These are phyloP conservation scores for Syngnathus floridae DNA, from an alignment of 2,113 vertebrate species.

Conservation along the genomic window DNA sequence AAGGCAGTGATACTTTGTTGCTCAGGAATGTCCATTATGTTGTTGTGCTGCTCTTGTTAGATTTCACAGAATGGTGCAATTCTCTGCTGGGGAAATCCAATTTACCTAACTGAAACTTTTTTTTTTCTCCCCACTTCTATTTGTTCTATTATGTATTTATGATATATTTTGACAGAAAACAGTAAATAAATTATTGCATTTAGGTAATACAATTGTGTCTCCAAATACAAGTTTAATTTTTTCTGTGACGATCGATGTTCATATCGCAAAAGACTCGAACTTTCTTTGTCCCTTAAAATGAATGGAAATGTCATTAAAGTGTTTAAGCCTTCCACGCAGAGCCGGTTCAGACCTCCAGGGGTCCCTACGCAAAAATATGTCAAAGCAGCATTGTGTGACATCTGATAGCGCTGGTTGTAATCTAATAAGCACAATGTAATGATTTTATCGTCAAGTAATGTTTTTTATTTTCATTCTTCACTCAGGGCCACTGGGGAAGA, in stretches of 20 bases:
- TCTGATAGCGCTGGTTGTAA: neutral
- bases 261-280: too few relatives aligned
- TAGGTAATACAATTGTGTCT: too few relatives aligned
- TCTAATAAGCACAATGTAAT: neutral
- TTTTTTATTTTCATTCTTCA: neutral
- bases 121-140: neutral
- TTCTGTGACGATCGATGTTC: too few relatives aligned
- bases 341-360: too few relatives aligned
- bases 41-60: neutral
- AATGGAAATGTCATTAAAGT: too few relatives aligned
- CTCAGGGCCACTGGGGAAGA: slow-evolving; percentile 92
- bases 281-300: too few relatives aligned
- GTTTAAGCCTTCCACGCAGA: too few relatives aligned
- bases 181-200: neutral
- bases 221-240: too few relatives aligned
- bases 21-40: neutral
- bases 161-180: neutral
- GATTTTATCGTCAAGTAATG: neutral
- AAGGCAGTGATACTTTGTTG: neutral
- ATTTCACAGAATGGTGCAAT: slow-evolving; percentile 1
- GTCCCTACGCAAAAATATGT: too few relatives aligned
- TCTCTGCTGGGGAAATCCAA: neutral
- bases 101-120: neutral
- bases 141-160: neutral
- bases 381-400: neutral